phyloP scores from a whole-genome alignment of 2,888 invertebrate species.

The Hypercompe scribonia region DNA sequence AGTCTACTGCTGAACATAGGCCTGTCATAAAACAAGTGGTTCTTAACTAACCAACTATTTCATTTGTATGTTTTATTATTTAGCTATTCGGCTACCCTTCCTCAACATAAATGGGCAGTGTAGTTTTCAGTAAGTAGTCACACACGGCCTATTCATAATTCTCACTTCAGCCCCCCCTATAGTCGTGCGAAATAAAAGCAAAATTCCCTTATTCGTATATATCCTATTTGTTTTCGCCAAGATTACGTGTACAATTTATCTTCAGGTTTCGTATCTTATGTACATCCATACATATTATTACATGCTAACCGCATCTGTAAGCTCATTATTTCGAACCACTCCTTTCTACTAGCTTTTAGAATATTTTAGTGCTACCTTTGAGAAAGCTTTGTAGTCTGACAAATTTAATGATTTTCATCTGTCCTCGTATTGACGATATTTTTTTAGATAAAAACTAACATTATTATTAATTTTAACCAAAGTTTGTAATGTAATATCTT shows the following conservation, averaged over 20 bases:
- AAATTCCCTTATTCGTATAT: slow-evolving; percentile 7
- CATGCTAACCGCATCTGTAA: slow-evolving; percentile 16
- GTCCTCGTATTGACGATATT: neutral
- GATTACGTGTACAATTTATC: slow-evolving; percentile 18
- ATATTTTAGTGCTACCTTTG: slow-evolving; percentile 29
- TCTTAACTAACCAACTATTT: neutral
- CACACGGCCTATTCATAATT: slow-evolving; percentile 31
- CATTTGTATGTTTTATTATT: neutral
- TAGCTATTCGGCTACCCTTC: neutral
- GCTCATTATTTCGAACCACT: slow-evolving; percentile 27
- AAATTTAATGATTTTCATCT: neutral
- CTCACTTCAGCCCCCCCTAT: slow-evolving; percentile 42
- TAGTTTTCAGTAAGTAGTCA: neutral
- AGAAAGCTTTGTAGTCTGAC: slow-evolving; percentile 26
- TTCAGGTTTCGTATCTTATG: neutral
- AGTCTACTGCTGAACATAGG: too few relatives aligned
- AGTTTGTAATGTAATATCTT: neutral
- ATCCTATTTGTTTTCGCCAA: slow-evolving; percentile 13
- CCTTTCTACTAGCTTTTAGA: slow-evolving; percentile 3
- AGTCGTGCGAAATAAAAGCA: neutral
- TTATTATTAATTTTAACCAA: neutral
- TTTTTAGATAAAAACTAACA: neutral
- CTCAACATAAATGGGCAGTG: neutral
- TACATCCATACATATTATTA: slow-evolving; percentile 13
- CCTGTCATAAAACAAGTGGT: neutral